These are phyloP conservation scores for Gnathonemus echidnorhynchus DNA, from an alignment of 2,113 vertebrate genomes.

Conservation along the genomic window DNA sequence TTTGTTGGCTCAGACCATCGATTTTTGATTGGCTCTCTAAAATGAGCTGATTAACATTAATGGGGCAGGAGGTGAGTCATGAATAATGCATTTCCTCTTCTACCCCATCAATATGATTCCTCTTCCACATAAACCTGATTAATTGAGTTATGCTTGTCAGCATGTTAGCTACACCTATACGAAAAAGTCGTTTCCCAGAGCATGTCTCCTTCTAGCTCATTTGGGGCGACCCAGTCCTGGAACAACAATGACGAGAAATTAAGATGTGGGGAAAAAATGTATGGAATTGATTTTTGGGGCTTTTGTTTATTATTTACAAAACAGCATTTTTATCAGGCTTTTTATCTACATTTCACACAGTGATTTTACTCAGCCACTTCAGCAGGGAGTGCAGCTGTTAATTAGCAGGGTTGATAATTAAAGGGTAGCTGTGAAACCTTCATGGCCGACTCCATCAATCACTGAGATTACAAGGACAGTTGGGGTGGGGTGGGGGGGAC, in stretches of 20 bases:
- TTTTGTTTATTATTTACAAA: neutral
- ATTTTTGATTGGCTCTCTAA: neutral
- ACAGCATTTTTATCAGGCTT: neutral
- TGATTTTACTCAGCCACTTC: neutral
- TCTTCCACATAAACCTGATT: neutral
- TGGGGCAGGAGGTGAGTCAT: neutral
- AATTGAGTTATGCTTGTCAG: neutral
- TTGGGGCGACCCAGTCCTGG: neutral
- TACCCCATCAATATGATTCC: neutral
- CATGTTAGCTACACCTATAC: neutral
- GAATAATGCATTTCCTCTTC: neutral
- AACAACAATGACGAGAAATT: neutral
- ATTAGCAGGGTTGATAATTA: neutral
- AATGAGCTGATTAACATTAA: conserved; percentile 9
- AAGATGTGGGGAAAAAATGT: neutral
- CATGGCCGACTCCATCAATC: neutral
- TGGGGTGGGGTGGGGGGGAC: neutral
- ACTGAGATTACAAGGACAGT: neutral
- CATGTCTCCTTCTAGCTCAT: neutral
- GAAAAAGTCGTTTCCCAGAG: neutral
- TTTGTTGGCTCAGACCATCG: neutral
- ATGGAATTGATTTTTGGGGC: neutral
- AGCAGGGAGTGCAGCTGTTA: neutral
- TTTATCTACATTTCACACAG: neutral
- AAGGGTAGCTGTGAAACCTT: neutral